phyloP scores from a whole-genome alignment of 2,888 invertebrate genomes.

The Mythimna lalbum region DNA sequence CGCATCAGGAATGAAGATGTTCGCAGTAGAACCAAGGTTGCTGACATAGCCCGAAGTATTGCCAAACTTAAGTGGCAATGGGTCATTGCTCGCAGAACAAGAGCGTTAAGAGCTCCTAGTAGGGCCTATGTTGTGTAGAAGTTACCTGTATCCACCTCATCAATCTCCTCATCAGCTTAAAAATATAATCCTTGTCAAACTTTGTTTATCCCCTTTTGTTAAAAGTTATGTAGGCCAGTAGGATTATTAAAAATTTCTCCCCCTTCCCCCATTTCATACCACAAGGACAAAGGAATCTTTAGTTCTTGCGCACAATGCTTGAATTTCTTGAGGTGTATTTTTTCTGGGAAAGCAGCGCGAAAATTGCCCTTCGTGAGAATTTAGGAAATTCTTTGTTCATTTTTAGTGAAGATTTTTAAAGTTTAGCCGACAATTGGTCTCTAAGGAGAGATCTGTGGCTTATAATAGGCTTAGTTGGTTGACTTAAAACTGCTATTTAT shows the following conservation, averaged over 20 bases:
- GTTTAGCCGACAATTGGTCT: neutral
- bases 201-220: slow-evolving; percentile 14
- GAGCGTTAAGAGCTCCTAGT: no score
- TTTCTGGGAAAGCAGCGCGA: neutral
- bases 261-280: neutral
- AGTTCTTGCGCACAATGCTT: slow-evolving; percentile 23
- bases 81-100: no score
- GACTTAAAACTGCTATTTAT: neutral
- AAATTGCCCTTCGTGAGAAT: neutral
- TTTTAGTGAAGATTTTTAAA: neutral
- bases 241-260: slow-evolving; percentile 37
- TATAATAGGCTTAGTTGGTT: neutral
- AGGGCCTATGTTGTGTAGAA: neutral
- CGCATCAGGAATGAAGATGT: no score
- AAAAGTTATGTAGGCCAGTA: slow-evolving; percentile 34
- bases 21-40: no score
- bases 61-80: no score
- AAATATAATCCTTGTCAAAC: slow-evolving; percentile 32
- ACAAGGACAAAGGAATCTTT: slow-evolving; percentile 29
- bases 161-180: slow-evolving; percentile 21
- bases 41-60: no score
- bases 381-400: neutral
- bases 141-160: neutral
- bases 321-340: slow-evolving; percentile 8
- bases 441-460: neutral